Conservation (phyloP, 2,113 vertebrate genomes). For the Sorex araneus region DNA sequence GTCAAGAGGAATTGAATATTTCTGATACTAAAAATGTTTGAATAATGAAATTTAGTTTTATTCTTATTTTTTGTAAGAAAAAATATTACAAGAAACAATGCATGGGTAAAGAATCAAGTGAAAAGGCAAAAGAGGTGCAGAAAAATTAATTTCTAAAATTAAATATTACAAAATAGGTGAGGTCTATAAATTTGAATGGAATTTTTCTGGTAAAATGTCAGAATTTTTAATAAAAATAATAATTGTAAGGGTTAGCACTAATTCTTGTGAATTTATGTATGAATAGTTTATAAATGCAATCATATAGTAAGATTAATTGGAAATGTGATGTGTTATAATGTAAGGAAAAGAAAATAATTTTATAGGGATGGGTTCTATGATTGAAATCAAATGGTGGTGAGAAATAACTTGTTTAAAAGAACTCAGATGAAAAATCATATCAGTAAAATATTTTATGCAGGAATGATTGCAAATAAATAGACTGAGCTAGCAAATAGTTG, state of each 20-base stretch:
- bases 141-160: slow-evolving; percentile 44
- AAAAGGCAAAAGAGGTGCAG: not conserved
- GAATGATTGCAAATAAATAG: no score
- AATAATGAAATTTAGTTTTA: not conserved
- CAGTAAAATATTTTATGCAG: no score
- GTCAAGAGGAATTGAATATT: not conserved
- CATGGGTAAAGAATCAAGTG: not conserved
- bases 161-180: not conserved
- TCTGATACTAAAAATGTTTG: not conserved
- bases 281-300: not conserved
- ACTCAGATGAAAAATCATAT: not conserved
- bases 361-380: not conserved
- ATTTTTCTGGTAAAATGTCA: not conserved
- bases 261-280: not conserved
- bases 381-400: not conserved
- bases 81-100: not conserved
- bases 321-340: not conserved
- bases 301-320: not conserved
- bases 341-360: not conserved
- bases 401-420: not conserved
- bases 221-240: not conserved
- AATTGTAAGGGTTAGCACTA: not conserved
- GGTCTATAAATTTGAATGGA: not conserved
- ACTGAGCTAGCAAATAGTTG: no score
- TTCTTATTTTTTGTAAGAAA: not conserved